These are phyloP conservation scores for Chitala chitala DNA, from an alignment of 2,113 vertebrate species.

Conservation along the genomic window DNA sequence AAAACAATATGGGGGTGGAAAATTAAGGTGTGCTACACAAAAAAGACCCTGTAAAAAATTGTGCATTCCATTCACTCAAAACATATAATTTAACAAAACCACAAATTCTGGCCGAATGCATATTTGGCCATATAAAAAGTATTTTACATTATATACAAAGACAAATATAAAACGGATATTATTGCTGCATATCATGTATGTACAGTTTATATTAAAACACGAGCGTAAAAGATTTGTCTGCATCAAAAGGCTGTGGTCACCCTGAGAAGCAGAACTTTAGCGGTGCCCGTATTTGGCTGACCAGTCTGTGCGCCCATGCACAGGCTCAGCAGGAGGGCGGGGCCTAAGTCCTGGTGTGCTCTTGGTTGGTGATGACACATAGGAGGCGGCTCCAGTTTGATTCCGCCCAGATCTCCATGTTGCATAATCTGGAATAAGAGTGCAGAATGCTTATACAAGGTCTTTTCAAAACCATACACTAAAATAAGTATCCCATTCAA, in stretches of 20 bases:
- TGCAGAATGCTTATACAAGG: background rate
- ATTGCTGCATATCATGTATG: conserved; percentile 61
- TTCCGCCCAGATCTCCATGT: conserved; percentile 72
- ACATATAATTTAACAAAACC: conserved; percentile 23
- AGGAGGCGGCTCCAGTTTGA: conserved; percentile 59
- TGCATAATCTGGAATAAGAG: conserved; percentile 68
- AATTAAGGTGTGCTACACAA: background rate
- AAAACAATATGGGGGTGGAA: background rate
- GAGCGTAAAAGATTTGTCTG: conserved; percentile 37
- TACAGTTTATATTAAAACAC: conserved; percentile 38
- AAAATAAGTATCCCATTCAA: too few relatives aligned
- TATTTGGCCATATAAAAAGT: conserved; percentile 37
- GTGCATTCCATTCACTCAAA: conserved; percentile 21
- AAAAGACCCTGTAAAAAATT: conserved; percentile 23
- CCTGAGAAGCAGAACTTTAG: conserved; percentile 51
- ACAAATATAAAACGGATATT: conserved; percentile 46
- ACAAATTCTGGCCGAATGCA: conserved; percentile 32
- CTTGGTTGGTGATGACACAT: conserved; percentile 62
- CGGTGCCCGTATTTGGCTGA: conserved; percentile 80
- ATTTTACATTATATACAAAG: conserved; percentile 45
- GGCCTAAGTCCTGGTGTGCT: conserved; percentile 63
- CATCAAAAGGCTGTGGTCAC: conserved; percentile 23
- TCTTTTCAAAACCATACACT: background rate
- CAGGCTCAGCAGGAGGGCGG: conserved; percentile 60
- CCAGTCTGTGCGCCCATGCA: conserved; percentile 86